Evolutionary conservation across 2,888 invertebrate species (phyloP).

Genomic region (Bellardia bayeri): DNA sequence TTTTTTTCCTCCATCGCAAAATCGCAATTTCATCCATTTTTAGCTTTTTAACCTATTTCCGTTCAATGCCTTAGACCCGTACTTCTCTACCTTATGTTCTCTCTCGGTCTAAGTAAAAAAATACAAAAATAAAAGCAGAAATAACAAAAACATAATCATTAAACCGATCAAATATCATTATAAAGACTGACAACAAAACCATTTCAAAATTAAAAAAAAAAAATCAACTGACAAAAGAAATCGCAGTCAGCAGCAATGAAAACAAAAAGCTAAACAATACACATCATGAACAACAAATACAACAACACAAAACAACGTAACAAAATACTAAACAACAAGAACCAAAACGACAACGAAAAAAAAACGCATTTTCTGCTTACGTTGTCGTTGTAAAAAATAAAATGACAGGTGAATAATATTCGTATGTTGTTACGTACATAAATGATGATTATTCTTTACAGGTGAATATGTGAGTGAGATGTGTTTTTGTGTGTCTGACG

Average conservation of each 20-base stretch:
- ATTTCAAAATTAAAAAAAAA: slow-evolving; percentile 9
- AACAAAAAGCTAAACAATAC: slow-evolving; percentile 7
- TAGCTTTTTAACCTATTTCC: slow-evolving; percentile 51
- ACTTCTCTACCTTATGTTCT: not conserved
- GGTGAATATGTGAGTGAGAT: not conserved
- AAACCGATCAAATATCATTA: slow-evolving; percentile 63
- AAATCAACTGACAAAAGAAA: slow-evolving; percentile 30
- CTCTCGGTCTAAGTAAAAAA: not conserved
- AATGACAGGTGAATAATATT: slow-evolving; percentile 56
- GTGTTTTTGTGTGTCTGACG: slow-evolving; percentile 1
- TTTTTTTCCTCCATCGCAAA: not conserved
- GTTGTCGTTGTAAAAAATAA: slow-evolving; percentile 24
- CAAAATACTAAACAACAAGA: slow-evolving; percentile 26
- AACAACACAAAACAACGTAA: slow-evolving; percentile 35
- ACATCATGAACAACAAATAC: not conserved
- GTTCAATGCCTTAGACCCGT: slow-evolving; percentile 8
- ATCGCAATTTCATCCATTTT: slow-evolving; percentile 47
- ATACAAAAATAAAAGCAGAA: not conserved
- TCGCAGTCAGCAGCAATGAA: slow-evolving; percentile 6
- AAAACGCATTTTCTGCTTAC: slow-evolving; percentile 15
- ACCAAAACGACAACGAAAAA: not conserved
- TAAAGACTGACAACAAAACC: slow-evolving; percentile 38
- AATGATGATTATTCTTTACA: slow-evolving; percentile 28
- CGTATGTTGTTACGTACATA: slow-evolving; percentile 3
- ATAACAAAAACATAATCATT: slow-evolving; percentile 49